Evolutionary conservation across 2,113 vertebrate species (phyloP), one percentile per base, ranked within the genome.

Genomic region (Climacteris rufus): DNA sequence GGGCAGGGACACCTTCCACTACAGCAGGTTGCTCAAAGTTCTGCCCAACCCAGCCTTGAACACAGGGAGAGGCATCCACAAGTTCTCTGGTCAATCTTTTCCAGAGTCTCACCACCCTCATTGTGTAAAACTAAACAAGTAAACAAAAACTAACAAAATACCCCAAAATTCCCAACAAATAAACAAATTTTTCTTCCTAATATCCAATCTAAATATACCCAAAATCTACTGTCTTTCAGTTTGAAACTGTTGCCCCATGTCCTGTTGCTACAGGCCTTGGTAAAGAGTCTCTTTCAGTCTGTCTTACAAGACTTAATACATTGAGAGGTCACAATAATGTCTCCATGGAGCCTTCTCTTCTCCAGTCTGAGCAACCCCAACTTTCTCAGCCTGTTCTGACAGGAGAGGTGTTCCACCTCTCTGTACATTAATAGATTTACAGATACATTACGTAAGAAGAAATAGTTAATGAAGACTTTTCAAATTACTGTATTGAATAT

Each of bases 41-140:
- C 45, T 56, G 12, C 19, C 14, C 7, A 52, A 7, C 15, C 20
- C 1, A 2, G 5, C 4, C 7, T 22, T 7, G 1, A 85, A 10
- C 4, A 13, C 4, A 25, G 5, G 1, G 10, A 5, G 33, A 40
- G n/a, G 3, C 23, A 69, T 30, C 47, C 19, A 28, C 4, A 31
- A 6, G 6, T 56, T 44, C 37, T 49, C 18, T 66, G 20, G 15
- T 21, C 27, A 75, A 3, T 30, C 17, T 64, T 4, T 35, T 21
- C 9, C 24, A 27, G 6, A 49, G 13, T 44, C 22, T 68, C 14
- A 37, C 4, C 15, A 60, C 5, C 3, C 7, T 78, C 45, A 52
- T 3, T 11, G 7, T 17, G 5, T 85, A 42, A 74, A 87, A 50
- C 2, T 40, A 47, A 72, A 53, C 21, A 35, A 47, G 27, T 47